Conservation (phyloP, 2,113 vertebrate genomes). For the Dicerorhinus sumatrensis region DNA sequence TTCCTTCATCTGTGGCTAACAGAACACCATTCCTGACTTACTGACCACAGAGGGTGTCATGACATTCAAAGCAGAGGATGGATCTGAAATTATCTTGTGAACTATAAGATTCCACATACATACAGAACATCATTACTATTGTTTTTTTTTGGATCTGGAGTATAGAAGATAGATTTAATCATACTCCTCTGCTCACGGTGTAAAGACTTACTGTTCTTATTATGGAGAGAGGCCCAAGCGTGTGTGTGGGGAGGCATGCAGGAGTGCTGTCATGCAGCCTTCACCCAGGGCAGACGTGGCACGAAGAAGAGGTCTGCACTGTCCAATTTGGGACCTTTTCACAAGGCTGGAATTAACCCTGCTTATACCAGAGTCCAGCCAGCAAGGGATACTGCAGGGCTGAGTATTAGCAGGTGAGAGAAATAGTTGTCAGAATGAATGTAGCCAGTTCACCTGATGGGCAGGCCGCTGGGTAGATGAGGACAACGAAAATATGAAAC, state of each 20-base stretch:
- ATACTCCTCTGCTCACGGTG: neutral
- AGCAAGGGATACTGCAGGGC: neutral
- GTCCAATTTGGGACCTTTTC: neutral
- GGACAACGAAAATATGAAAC: neutral
- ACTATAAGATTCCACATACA: neutral
- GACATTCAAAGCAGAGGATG: neutral
- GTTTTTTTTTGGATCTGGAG: neutral
- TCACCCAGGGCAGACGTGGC: neutral
- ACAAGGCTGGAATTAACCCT: neutral
- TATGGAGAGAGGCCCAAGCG: neutral
- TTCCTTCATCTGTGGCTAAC: neutral
- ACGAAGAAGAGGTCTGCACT: neutral
- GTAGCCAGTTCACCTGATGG: neutral
- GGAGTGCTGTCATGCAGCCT: neutral
- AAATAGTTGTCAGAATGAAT: neutral
- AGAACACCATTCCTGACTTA: neutral
- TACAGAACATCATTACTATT: neutral
- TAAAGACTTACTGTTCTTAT: neutral
- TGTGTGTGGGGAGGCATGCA: neutral
- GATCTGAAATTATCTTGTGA: neutral
- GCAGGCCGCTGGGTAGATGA: neutral
- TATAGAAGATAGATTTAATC: neutral
- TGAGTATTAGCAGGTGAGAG: neutral
- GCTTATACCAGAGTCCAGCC: neutral
- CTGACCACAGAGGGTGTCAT: neutral